These are phyloP conservation scores for Alcis repandata DNA, from an alignment of 2,888 invertebrate species.

Conservation along the genomic window DNA sequence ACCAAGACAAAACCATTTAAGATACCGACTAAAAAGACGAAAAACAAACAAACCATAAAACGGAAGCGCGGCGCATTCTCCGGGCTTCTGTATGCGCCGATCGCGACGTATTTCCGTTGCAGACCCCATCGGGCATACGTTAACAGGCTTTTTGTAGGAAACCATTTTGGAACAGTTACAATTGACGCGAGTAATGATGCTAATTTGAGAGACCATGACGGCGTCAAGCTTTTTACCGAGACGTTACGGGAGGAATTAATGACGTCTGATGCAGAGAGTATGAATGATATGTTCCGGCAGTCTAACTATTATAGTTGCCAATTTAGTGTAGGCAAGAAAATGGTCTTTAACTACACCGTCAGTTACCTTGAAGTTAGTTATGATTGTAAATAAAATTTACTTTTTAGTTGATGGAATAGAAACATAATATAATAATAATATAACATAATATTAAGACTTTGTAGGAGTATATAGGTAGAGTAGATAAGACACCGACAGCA, in stretches of 20 bases:
- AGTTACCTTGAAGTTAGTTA: no score
- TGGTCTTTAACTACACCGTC: no score
- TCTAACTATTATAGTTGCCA: not conserved
- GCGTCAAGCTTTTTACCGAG: constrained; percentile 2
- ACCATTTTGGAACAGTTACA: constrained; percentile 35
- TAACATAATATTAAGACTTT: no score
- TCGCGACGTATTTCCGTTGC: constrained; percentile 54
- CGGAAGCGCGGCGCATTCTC: constrained; percentile 60
- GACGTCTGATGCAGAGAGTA: not conserved
- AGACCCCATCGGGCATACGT: constrained; percentile 48
- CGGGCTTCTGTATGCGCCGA: constrained; percentile 55
- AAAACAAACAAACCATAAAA: constrained; percentile 41
- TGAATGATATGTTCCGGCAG: not conserved
- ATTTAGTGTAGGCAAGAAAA: no score
- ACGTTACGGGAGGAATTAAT: constrained; percentile 7
- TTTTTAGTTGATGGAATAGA: no score
- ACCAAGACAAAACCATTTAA: constrained; percentile 14
- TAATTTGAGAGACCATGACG: constrained; percentile 14
- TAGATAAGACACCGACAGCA: no score
- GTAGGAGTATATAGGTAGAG: no score
- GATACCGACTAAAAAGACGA: constrained; percentile 14
- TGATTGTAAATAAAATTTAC: no score
- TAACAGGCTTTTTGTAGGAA: constrained; percentile 52
- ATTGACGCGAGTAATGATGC: constrained; percentile 29
- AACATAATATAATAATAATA: no score